Base-by-base conservation (phyloP, 2,113 vertebrate genomes). In the Leiothrix lutea region DNA sequence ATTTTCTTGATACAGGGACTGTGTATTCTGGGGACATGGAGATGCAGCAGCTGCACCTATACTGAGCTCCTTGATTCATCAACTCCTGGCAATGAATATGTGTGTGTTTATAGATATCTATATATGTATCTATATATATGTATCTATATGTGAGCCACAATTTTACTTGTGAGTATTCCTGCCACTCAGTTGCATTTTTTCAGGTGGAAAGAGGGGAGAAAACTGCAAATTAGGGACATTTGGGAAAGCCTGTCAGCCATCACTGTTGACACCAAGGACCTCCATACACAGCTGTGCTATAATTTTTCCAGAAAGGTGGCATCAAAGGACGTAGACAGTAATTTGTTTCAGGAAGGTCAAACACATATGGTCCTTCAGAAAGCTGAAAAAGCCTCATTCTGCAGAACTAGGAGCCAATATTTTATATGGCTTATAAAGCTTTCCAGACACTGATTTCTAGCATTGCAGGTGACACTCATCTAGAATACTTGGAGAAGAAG, bases 301-400 rank as follows among this genome's bases (percentile, higher is more conserved):
- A 22, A 71, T 83, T 89, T 80, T 71, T 56, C 62, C 36, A 17
- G 57, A 93, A 69, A 62, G 23, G 5, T 67, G 56, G 2, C 33
- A 66, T 67, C 62, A 58, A 70, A 73, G 45, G 45, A 40, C 45
- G 26, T 3, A 58, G 25, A 15, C 5, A 86, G 35, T 14, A 82
- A 93, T 74, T 94, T 86, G 42, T 58, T 93, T 81, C 60, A 75
- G 72, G 79, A 82, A 90, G 54, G 87, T 86, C 50, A 73, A 84
- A 73, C 14, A 47, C 12, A 21, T 36, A 18, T 23, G 8, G 47
- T 60, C 25, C 25, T 94, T 88, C 47, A 86, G 54, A 80, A 93
- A 72, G 48, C 45, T 60, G 60, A 84, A 72, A 84, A 67, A 14
- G 11, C 12, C 12, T 86, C 17, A 74, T 88, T 83, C 31, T 65